A percentile compares a stretch with the other conserved stretches of the same genome.
Conservation (phyloP, 2,888 invertebrate genomes). For the Anoncus sp. region DNA sequence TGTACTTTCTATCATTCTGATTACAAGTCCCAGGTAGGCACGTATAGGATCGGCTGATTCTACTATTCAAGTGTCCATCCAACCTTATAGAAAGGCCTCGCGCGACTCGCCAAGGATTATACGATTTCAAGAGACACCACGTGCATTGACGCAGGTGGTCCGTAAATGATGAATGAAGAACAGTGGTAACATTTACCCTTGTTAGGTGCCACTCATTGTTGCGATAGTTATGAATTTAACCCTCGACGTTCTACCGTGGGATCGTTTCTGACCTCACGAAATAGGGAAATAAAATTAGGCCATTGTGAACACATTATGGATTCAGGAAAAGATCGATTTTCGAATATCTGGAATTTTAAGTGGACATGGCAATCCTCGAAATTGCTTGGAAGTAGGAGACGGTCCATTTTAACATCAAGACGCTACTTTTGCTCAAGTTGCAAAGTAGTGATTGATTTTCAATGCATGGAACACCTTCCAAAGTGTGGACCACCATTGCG, state of each 20-base stretch:
- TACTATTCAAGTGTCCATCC: conserved; percentile 52
- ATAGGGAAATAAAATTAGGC: no score
- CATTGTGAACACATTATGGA: no score
- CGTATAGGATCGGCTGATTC: conserved; percentile 55
- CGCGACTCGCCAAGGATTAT: conserved; percentile 43
- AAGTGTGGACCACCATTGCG: no score
- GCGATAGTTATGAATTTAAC: conserved; percentile 3
- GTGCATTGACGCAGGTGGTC: conserved; percentile 48
- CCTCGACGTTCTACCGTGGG: neutral
- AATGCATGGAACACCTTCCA: no score
- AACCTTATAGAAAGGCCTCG: conserved; percentile 7
- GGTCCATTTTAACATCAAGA: no score
- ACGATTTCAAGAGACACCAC: conserved; percentile 40
- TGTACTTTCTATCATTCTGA: conserved; percentile 57
- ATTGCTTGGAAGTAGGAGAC: no score
- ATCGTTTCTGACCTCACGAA: no score
- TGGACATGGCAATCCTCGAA: no score
- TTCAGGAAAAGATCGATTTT: no score
- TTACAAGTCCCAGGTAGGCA: conserved; percentile 54
- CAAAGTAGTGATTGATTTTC: no score
- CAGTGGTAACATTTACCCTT: conserved; percentile 43
- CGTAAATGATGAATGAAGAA: conserved; percentile 42
- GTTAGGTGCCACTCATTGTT: conserved; percentile 21
- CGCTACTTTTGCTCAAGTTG: no score
- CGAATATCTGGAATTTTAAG: no score